A percentile compares a stretch with the other conserved stretches of the same genome.
Conservation (phyloP, 2,888 invertebrate species). For the Cybosia mesomella region DNA sequence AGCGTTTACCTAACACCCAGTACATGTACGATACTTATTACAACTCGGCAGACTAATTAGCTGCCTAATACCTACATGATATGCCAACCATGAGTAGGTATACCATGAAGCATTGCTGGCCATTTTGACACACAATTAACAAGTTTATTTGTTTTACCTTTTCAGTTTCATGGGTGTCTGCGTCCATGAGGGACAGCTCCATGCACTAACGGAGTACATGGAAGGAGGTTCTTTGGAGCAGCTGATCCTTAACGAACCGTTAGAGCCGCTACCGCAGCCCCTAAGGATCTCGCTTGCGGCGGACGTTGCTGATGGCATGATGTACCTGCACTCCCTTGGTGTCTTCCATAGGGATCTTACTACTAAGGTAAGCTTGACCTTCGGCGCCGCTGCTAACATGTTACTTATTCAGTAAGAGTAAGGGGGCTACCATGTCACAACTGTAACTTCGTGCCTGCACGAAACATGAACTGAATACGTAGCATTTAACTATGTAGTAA, state of each 20-base stretch:
- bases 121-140: background rate
- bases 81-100: too few relatives aligned
- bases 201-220: constrained; percentile 98
- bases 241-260: constrained; percentile 91
- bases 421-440: too few relatives aligned
- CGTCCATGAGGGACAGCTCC: constrained; percentile 98
- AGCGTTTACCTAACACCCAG: too few relatives aligned
- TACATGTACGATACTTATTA: too few relatives aligned
- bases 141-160: constrained; percentile 27
- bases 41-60: too few relatives aligned
- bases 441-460: too few relatives aligned
- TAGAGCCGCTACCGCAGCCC: constrained; percentile 91
- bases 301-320: constrained; percentile 96
- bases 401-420: too few relatives aligned
- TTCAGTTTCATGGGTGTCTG: constrained; percentile 97
- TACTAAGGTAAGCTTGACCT: constrained; percentile 90
- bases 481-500: too few relatives aligned
- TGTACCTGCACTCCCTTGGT: constrained; percentile 96
- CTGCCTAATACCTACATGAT: too few relatives aligned
- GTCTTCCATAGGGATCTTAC: constrained; percentile 98
- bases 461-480: too few relatives aligned
- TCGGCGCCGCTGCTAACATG: background rate
- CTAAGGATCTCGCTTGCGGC: constrained; percentile 93
- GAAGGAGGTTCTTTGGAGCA: constrained; percentile 98
- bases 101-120: too few relatives aligned